Conservation (phyloP, 2,113 vertebrate genomes). For the Halichoeres trimaculatus region DNA sequence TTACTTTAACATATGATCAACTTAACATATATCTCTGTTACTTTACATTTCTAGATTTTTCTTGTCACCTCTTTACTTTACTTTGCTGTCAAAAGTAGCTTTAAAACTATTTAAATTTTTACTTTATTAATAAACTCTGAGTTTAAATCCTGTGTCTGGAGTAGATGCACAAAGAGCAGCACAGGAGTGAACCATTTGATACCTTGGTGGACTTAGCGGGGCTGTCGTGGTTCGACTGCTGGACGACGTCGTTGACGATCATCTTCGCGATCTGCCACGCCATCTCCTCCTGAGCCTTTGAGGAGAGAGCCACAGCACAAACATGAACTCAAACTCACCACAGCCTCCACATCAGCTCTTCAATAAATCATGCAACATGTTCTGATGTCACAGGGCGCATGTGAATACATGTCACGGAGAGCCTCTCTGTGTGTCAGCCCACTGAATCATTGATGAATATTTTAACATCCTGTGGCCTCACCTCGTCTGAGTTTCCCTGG, state of each 20-base stretch:
- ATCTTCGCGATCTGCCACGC: conserved; percentile 99
- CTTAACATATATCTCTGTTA: no score
- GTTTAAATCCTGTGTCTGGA: neutral
- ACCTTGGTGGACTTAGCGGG: conserved; percentile 90
- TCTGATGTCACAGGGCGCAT: neutral
- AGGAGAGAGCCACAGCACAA: neutral
- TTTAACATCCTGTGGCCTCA: conserved; percentile 40
- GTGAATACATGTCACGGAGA: conserved; percentile 2
- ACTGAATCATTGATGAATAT: conserved; percentile 21
- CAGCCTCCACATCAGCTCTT: neutral
- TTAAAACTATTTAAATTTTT: no score
- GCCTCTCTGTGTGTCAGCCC: neutral
- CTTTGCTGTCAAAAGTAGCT: no score
- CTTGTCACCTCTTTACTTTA: no score
- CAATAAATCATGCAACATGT: conserved; percentile 12
- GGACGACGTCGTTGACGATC: conserved; percentile 98
- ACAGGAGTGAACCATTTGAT: neutral
- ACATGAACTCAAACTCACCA: conserved; percentile 2
- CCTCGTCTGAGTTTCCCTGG: conserved; percentile 78
- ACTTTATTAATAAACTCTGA: no score
- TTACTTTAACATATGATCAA: no score
- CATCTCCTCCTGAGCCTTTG: conserved; percentile 97
- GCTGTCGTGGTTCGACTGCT: conserved; percentile 90
- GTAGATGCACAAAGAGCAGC: neutral
- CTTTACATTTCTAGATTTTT: no score